A percentile compares a stretch with the other conserved stretches of the same genome.
Evolutionary conservation across 1,140 invertebrate genomes (phyloP).

Genomic region (Dryas iulia): DNA sequence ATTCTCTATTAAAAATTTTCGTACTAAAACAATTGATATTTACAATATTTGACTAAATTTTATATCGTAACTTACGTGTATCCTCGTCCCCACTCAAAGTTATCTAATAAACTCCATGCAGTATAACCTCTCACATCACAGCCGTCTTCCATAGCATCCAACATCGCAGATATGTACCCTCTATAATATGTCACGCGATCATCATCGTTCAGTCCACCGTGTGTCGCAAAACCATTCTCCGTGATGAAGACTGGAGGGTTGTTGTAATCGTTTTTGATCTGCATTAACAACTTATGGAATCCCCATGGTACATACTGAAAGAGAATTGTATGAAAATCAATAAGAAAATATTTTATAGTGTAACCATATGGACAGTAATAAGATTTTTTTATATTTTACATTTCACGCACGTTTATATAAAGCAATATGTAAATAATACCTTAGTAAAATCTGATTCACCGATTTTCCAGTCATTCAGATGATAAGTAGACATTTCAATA

Average conservation of each 20-base stretch:
- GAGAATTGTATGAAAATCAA: background rate
- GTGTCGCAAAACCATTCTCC: slow-evolving; percentile 64
- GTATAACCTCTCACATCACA: slow-evolving; percentile 78
- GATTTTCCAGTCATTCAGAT: slow-evolving; percentile 33
- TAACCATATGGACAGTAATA: too few relatives aligned
- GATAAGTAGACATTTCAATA: slow-evolving; percentile 17
- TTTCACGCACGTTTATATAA: too few relatives aligned
- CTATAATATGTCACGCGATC: slow-evolving; percentile 68
- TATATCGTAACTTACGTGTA: slow-evolving; percentile 67
- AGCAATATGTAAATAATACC: too few relatives aligned
- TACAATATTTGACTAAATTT: background rate
- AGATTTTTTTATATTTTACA: too few relatives aligned
- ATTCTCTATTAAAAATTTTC: too few relatives aligned
- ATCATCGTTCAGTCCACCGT: slow-evolving; percentile 48
- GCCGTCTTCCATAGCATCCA: slow-evolving; percentile 59
- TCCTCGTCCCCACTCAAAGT: slow-evolving; percentile 83
- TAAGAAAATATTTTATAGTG: background rate
- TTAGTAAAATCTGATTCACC: slow-evolving; percentile 17
- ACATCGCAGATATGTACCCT: slow-evolving; percentile 60
- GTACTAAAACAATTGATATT: background rate
- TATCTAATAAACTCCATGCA: slow-evolving; percentile 84
- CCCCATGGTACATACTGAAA: slow-evolving; percentile 43
- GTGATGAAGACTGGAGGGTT: slow-evolving; percentile 55
- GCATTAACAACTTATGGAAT: slow-evolving; percentile 46
- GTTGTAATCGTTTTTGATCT: slow-evolving; percentile 51